Percentiles rank a stretch among this genome's conserved stretches.
phyloP scores from a whole-genome alignment of 2,797 vertebrate species.

The Centroberyx gerrardi region DNA sequence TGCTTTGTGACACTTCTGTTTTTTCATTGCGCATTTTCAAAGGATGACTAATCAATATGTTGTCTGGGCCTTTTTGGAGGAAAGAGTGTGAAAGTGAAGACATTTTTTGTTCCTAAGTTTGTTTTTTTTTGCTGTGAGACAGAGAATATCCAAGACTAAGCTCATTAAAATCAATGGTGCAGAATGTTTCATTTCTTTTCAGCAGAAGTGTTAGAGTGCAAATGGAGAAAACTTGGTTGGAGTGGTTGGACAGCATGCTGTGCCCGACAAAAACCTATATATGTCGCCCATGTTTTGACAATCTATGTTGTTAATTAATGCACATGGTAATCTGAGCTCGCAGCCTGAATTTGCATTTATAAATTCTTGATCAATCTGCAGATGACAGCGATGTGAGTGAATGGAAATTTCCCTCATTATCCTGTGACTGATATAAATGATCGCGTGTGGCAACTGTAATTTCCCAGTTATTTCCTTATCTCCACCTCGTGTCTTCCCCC shows the following conservation, averaged over 20 bases:
- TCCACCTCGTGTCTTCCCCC: constrained; percentile 22
- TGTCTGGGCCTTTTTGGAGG: constrained; percentile 21
- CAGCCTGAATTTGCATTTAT: constrained; percentile 42
- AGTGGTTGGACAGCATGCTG: not conserved
- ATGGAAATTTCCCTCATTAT: constrained; percentile 62
- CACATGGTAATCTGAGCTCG: constrained; percentile 26
- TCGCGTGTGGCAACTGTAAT: constrained; percentile 58
- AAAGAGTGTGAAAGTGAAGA: constrained; percentile 9
- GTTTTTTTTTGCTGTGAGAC: not conserved
- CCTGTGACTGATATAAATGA: constrained; percentile 70
- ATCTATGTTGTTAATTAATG: constrained; percentile 60
- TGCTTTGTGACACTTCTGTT: constrained; percentile 17
- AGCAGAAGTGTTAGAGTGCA: not conserved
- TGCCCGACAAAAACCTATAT: constrained; percentile 10
- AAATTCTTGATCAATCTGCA: constrained; percentile 51
- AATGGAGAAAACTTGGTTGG: constrained; percentile 14
- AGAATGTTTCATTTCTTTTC: constrained; percentile 14
- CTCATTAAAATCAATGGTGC: constrained; percentile 16
- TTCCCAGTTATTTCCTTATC: constrained; percentile 67
- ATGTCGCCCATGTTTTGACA: not conserved
- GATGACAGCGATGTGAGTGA: constrained; percentile 42
- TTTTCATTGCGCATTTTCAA: constrained; percentile 28
- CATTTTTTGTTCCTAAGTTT: not conserved
- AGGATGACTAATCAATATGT: constrained; percentile 35
- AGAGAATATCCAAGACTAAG: constrained; percentile 5